Base-by-base conservation (phyloP, 2,888 invertebrate species). In the Blastobasis lacticolella region DNA sequence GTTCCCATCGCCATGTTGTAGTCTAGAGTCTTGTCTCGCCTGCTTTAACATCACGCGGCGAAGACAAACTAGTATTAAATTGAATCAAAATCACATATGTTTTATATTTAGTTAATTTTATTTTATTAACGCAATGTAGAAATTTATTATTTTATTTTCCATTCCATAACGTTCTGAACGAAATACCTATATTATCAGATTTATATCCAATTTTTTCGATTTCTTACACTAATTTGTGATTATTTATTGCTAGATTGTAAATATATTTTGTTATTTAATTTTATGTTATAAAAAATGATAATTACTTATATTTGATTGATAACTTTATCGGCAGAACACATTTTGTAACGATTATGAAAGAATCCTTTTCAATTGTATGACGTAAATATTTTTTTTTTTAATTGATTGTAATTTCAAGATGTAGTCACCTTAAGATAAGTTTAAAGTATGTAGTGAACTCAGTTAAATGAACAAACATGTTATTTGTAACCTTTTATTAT, bases 221-320 rank as follows among this genome's bases (percentile, higher is more conserved):
- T 23, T 23, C 23, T 23, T 23, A 23, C 23, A 23, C 1, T 23
- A 23, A 23, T 23, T 78, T 80, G 79, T 83, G 78, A 81, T 84
- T 82, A 87, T 87, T 87, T 87, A 87, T 87, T 84, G 70, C 71
- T 81, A 76, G 82, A 84, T 77, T 87, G 87, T 87, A 86, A 68
- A 87, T 87, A 86, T 83, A 74, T 78, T 81, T 87, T 86, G 86
- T 87, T 87, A 87, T 86, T 87, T 87, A 87, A 85, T 87, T 85
- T 83, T 86, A 85, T 75, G 76, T 81, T 80, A 72, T 23, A 23
- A 69, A 63, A 58, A 72, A 57, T 69, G 63, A 76, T 76, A 6
- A 45, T 79, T 80, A 71, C 69, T 62, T 71, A 71, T 68, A 69
- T 69, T 62, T 71, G 72, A 62, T 64, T 64, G 65, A 65, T 66